phyloP scores from a whole-genome alignment of 2,888 invertebrate species.

The Molorchus minor region DNA sequence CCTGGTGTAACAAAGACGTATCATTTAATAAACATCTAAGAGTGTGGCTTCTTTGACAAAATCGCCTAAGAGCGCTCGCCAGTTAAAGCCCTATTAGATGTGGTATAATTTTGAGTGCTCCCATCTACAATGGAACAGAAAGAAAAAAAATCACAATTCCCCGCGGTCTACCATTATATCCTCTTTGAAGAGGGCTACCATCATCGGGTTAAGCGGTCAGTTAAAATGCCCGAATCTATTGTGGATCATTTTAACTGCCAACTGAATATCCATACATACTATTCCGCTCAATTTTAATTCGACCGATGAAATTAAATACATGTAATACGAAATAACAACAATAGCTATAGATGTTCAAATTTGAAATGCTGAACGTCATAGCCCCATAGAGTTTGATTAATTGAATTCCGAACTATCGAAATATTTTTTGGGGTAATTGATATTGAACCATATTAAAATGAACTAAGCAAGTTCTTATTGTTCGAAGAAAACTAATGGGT shows the following conservation, averaged over 20 bases:
- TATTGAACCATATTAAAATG: too few species aligned
- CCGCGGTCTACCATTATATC: conserved; percentile 32
- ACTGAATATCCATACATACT: neutral
- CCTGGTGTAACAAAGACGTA: conserved; percentile 29
- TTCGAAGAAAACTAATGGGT: too few species aligned
- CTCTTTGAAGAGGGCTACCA: conserved; percentile 39
- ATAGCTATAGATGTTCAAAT: too few species aligned
- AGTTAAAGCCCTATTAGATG: conserved; percentile 39
- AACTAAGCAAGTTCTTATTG: too few species aligned
- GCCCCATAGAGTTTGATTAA: too few species aligned
- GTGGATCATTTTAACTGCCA: neutral
- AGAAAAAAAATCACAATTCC: conserved; percentile 38
- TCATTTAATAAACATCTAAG: conserved; percentile 32
- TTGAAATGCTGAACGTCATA: too few species aligned
- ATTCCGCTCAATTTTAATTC: neutral
- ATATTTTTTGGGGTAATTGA: too few species aligned
- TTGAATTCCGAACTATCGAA: too few species aligned
- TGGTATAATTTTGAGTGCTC: conserved; percentile 44
- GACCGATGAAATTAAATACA: too few species aligned
- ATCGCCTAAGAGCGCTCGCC: conserved; percentile 47
- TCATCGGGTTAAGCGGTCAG: conserved; percentile 32
- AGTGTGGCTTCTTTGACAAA: conserved; percentile 52
- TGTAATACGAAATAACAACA: too few species aligned
- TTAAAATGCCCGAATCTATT: neutral
- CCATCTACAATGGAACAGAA: conserved; percentile 41